Base-by-base conservation (phyloP, 2,113 vertebrate species). In the Aix galericulata region DNA sequence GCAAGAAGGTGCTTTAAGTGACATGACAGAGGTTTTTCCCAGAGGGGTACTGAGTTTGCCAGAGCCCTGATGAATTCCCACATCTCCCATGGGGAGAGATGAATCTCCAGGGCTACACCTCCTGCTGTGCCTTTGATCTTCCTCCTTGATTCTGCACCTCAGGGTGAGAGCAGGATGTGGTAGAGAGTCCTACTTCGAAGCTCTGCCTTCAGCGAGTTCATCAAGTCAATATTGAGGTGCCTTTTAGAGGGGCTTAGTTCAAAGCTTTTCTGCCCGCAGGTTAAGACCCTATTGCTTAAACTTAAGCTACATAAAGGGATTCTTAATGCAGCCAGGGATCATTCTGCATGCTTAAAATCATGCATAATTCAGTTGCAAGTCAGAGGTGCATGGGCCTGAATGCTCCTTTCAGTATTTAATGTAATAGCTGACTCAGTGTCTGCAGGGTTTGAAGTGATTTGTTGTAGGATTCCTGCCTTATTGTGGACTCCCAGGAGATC, bases 291-390 rank as follows among this genome's bases (percentile, higher is more conserved):
- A 36, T 89, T 92, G 38, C 83, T 87, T 77, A 88, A 86, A 44
- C 21, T 71, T 50, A 36, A 78, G 3, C 44, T 83, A 4, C 27
- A 5, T 63, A 38, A 88, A 89, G 15, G 11, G 1, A 11, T 50
- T 89, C 38, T 80, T 91, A 58, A 46, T 63, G 77, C 46, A 50
- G 40, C 27, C 72, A 60, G n/a, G 23, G 29, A 59, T 66, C n/a
- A 77, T 56, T 95, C 77, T 76, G 29, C 46, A 10, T 88, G 62
- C 66, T 79, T 76, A 48, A 76, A 78, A 36, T 38, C 20, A 93
- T 63, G 36, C 67, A 88, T 91, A 87, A 95, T 94, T 95, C 78
- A 89, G 31, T 44, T 80, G 50, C n/a, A 71, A 87, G 67, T 63
- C 75, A 89, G 78, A 91, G 42, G 23, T 71, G 40, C 21, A 4